Conservation (phyloP, 2,797 vertebrate genomes). For the Muraenolepis orangiensis region DNA sequence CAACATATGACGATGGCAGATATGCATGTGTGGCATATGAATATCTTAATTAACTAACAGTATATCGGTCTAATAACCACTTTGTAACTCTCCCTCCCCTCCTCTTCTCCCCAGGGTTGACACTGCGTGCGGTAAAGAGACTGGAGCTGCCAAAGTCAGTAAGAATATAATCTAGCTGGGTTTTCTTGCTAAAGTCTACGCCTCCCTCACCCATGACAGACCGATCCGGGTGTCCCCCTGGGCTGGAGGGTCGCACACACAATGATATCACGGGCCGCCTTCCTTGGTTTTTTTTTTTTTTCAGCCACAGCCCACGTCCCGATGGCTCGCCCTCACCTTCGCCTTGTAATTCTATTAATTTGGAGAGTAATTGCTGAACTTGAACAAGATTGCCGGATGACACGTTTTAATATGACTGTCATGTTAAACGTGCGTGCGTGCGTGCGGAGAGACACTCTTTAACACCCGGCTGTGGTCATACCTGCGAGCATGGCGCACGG, state of each 20-base stretch:
- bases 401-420: too few species aligned
- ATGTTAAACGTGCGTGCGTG: neutral
- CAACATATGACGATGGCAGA: too few species aligned
- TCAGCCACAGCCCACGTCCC: conserved; percentile 11
- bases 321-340: too few species aligned
- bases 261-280: conserved; percentile 13
- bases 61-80: too few species aligned
- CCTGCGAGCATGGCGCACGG: too few species aligned
- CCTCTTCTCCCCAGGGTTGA: conserved; percentile 76
- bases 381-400: too few species aligned
- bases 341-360: too few species aligned
- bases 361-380: too few species aligned
- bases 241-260: conserved; percentile 57
- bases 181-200: conserved; percentile 85
- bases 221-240: conserved; percentile 75
- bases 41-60: too few species aligned
- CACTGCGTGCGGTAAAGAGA: conserved; percentile 93
- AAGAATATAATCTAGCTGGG: conserved; percentile 93
- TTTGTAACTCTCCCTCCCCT: neutral
- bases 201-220: conserved; percentile 82
- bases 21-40: too few species aligned
- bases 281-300: neutral
- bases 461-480: too few species aligned
- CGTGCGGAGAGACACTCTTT: neutral
- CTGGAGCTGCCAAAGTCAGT: conserved; percentile 99